Base-by-base conservation (phyloP, 2,113 vertebrate genomes). In the Ictidomys tridecemlineatus region DNA sequence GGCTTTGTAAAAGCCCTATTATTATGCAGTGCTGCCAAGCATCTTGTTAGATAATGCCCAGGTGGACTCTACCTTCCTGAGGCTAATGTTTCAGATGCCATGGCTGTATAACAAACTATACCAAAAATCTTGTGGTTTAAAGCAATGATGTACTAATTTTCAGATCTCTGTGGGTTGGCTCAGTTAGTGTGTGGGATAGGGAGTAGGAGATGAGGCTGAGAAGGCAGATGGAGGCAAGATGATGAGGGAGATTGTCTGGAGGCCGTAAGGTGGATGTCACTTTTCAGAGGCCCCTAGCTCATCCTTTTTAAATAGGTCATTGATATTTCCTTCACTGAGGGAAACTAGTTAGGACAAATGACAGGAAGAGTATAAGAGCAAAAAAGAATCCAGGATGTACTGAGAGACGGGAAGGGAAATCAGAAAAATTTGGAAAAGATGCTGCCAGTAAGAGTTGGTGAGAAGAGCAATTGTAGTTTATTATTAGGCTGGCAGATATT, bases 281-380 rank as follows among this genome's bases (percentile, higher is more conserved):
- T 37, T 79, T 76, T 72, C 63, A 83, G 18, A 26, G 11, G 22
- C 32, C 14, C 22, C 17, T 24, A 26, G 24, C 24, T 9, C 37
- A 88, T 39, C 39, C 24, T 77, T 82, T 58, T 34, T 80, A 42
- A 88, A 37, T 3, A 84, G 48, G 28, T 73, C 69, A 5, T 85
- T 91, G 42, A 16, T 42, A 53, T 83, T 93, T 84, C 67, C 48
- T 95, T 95, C 22, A 61, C 30, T 89, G 39, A 32, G 24, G 92
- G 63, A 92, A 14, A n/a, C 2, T 63, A 13, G 34, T 80, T 89
- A 80, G 77, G 48, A 24, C 34, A 91, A 78, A 73, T 63, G 10
- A 53, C 3, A 77, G 37, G 11, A 82, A 79, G 56, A 76, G 2
- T 34, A 0, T 42, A 76, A 77, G 42, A 85, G 42, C 8, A 24